Conservation (phyloP, 2,888 invertebrate species). For the Deroplatys truncata region DNA sequence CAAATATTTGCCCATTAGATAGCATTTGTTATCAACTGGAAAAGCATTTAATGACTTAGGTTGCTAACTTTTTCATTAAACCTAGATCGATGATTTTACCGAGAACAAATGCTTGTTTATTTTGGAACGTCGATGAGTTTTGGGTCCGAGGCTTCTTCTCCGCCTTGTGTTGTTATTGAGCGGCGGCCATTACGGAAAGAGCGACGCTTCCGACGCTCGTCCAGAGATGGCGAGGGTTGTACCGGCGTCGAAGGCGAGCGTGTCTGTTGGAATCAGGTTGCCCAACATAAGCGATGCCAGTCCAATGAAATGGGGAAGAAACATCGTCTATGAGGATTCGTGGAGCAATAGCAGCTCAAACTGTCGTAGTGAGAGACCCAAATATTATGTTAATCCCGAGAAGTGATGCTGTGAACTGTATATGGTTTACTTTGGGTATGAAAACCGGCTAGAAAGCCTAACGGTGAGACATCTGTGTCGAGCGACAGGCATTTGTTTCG, state of each 20-base stretch:
- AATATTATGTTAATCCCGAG: background rate
- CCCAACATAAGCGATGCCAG: constrained; percentile 5
- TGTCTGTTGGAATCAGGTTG: background rate
- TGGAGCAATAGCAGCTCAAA: background rate
- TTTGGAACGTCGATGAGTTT: background rate
- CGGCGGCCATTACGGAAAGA: constrained; percentile 20
- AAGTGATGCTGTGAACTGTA: background rate
- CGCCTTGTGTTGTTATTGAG: constrained; percentile 21
- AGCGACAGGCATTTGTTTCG: constrained; percentile 14
- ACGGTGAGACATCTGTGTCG: background rate
- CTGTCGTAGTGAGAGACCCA: background rate
- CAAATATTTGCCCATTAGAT: background rate
- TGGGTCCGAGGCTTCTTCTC: constrained; percentile 11
- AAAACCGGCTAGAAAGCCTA: background rate
- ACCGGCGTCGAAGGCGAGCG: background rate
- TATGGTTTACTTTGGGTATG: background rate
- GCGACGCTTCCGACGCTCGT: background rate
- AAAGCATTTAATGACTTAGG: background rate
- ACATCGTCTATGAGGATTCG: background rate
- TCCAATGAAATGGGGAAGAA: background rate
- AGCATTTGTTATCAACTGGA: background rate
- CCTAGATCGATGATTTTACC: background rate
- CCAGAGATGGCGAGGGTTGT: constrained; percentile 19
- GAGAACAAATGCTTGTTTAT: background rate
- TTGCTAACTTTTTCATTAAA: background rate